Evolutionary conservation across 2,113 vertebrate genomes (phyloP).

Genomic region (Oncorhynchus masou): DNA sequence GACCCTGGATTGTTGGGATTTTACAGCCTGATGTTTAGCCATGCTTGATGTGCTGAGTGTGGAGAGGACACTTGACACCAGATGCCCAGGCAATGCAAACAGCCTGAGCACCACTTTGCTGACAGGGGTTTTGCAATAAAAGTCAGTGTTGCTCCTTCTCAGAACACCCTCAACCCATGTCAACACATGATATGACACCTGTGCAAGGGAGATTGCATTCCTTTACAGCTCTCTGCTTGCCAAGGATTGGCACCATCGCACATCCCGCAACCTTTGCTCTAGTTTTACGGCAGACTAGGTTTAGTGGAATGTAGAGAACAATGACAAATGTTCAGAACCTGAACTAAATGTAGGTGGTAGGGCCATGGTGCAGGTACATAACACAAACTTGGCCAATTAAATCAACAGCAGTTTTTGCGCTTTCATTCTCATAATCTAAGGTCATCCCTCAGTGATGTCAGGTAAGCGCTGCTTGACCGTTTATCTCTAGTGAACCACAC

Average conservation of each 20-base stretch:
- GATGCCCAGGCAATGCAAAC: neutral
- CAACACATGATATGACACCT: neutral
- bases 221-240: neutral
- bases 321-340: no score
- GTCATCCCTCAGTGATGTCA: no score
- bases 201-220: neutral
- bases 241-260: neutral
- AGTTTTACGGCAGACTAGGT: neutral
- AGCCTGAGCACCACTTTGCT: neutral
- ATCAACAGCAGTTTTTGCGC: no score
- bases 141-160: neutral
- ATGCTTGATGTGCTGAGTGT: neutral
- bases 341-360: no score
- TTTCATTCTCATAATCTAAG: no score
- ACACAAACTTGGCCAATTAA: no score
- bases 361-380: no score
- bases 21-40: neutral
- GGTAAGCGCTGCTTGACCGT: no score
- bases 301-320: neutral
- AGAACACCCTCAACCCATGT: neutral
- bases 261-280: neutral
- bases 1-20: neutral
- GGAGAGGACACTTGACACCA: conserved; percentile 13
- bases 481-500: no score
- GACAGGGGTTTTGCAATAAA: neutral